A percentile compares a stretch with the other conserved stretches of the same genome.
Conservation (phyloP, 2,888 invertebrate genomes). For the Spodoptera exigua region DNA sequence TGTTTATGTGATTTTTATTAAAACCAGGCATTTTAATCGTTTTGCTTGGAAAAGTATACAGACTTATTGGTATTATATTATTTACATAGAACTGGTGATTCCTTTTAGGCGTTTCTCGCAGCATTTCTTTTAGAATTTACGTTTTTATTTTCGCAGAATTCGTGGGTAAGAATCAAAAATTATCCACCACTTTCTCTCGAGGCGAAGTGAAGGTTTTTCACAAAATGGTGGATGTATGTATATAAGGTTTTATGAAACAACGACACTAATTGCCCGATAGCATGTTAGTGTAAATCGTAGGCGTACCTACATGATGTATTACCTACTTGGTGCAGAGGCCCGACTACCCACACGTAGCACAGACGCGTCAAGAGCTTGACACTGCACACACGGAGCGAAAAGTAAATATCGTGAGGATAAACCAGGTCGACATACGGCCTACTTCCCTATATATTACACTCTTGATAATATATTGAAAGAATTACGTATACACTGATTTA, state of each 20-base stretch:
- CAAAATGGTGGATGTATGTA: no score
- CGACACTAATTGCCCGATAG: slow-evolving; percentile 49
- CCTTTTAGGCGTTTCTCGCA: no score
- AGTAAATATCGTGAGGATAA: slow-evolving; percentile 72
- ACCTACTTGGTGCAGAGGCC: slow-evolving; percentile 34
- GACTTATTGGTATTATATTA: no score
- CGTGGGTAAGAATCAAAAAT: no score
- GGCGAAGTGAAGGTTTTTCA: no score
- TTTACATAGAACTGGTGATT: no score
- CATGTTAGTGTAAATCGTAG: slow-evolving; percentile 48
- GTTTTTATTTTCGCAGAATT: no score
- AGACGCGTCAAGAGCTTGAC: slow-evolving; percentile 66
- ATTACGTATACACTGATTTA: not conserved
- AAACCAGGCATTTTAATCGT: not conserved
- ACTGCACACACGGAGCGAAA: slow-evolving; percentile 61
- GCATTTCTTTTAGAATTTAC: no score
- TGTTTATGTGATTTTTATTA: slow-evolving; percentile 12
- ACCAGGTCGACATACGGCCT: slow-evolving; percentile 76
- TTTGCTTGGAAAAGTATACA: no score
- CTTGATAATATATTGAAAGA: slow-evolving; percentile 20
- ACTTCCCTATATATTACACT: slow-evolving; percentile 64
- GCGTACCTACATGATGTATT: slow-evolving; percentile 51
- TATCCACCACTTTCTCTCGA: not conserved
- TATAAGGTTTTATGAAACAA: slow-evolving; percentile 18
- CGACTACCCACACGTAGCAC: slow-evolving; percentile 48